Evolutionary conservation across 2,888 invertebrate genomes (phyloP).

Genomic region (Catonia carolina): DNA sequence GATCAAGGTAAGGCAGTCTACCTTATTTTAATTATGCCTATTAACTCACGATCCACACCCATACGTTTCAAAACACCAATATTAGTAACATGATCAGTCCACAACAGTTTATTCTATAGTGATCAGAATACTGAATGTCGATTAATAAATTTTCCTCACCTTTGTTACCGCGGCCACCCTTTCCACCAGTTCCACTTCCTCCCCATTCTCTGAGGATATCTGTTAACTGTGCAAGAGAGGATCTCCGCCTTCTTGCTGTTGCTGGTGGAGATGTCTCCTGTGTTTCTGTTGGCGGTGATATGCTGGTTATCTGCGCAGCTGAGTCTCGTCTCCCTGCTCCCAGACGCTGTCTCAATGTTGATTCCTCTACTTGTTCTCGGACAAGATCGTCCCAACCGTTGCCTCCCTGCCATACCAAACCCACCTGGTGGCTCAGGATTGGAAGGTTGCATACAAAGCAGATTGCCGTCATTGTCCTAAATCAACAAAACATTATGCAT

Average conservation of each 20-base stretch:
- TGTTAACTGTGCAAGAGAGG: constrained; percentile 80
- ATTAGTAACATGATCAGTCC: too few relatives aligned
- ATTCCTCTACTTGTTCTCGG: constrained; percentile 78
- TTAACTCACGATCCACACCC: too few relatives aligned
- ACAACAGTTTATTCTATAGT: too few relatives aligned
- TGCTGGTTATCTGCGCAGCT: constrained; percentile 80
- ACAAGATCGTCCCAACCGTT: constrained; percentile 93
- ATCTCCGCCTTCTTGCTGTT: constrained; percentile 60
- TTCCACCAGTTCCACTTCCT: constrained; percentile 47
- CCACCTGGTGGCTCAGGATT: constrained; percentile 90
- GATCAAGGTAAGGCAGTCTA: too few relatives aligned
- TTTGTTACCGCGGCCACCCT: constrained; percentile 44
- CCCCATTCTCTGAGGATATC: constrained; percentile 86
- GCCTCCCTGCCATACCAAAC: constrained; percentile 87
- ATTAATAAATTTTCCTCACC: too few relatives aligned
- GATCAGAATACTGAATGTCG: too few relatives aligned
- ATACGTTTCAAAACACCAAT: too few relatives aligned
- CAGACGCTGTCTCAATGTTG: constrained; percentile 73
- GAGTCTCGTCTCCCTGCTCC: constrained; percentile 78
- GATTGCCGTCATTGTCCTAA: constrained; percentile 88
- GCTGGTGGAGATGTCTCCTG: constrained; percentile 63
- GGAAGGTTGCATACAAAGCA: constrained; percentile 96
- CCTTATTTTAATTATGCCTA: too few relatives aligned
- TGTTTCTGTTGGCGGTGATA: constrained; percentile 68
- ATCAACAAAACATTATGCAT: too few relatives aligned